Evolutionary conservation across 1,140 invertebrate species (phyloP).

Genomic region (Chymomyza costata): DNA sequence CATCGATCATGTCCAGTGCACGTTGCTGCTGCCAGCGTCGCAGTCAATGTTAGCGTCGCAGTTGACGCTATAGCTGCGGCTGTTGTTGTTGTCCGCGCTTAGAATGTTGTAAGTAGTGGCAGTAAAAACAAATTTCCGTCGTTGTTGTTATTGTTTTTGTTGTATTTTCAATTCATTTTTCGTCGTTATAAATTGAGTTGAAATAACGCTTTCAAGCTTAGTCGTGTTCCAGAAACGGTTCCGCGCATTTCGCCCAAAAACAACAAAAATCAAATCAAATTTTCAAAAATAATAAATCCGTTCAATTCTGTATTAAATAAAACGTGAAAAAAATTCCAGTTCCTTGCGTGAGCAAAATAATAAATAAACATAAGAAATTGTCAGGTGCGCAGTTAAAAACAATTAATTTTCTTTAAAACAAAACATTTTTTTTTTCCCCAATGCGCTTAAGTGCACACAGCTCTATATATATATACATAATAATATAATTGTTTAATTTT

Average conservation of each 20-base stretch:
- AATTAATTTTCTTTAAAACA: not conserved
- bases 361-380: no score
- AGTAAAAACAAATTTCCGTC: conserved; percentile 42
- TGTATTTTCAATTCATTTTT: conserved; percentile 43
- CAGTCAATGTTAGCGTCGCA: conserved; percentile 24
- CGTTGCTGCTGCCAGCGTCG: not conserved
- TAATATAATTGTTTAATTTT: conserved; percentile 35
- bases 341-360: no score
- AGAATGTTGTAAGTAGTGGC: conserved; percentile 59
- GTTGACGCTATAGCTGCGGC: conserved; percentile 14
- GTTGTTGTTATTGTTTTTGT: conserved; percentile 34
- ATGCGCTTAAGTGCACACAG: no score
- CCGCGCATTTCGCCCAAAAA: conserved; percentile 45
- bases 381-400: conserved; percentile 10
- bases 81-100: conserved; percentile 15
- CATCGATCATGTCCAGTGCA: not conserved
- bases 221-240: conserved; percentile 74
- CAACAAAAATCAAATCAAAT: conserved; percentile 8
- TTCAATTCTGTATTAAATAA: no score
- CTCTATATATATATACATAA: no score
- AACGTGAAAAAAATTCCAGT: no score
- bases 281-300: conserved; percentile 13
- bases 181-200: conserved; percentile 74
- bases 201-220: conserved; percentile 65
- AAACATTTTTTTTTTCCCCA: no score